Evolutionary conservation across 2,888 invertebrate species (phyloP), one percentile per base, ranked within the genome.

Genomic region (Orthonevra nobilis): DNA sequence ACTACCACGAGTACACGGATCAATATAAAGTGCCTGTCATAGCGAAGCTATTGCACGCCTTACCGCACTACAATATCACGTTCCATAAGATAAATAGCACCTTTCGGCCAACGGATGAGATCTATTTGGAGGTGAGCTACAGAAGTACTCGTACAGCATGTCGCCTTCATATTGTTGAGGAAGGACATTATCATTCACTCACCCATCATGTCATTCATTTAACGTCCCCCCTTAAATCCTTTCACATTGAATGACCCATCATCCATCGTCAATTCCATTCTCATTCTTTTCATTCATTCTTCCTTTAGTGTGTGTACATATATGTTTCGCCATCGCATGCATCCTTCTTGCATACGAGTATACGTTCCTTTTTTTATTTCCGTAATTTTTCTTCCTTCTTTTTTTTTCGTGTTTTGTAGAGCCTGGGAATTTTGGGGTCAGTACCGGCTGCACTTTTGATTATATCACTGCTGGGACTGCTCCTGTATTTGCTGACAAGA

Each of bases 391-490:
- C 5, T 28, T 26, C 36, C 20, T 5, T 66, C 23, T 36, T 38
- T 19, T 6, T 20, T 60, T 84, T 82, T 81, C 84, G 83, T 82
- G 84, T 82, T 54, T 72, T 70, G 26, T 92, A 97, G 97, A 95
- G 97, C 85, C 91, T 98, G 88, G 96, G 97, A 48, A 97, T 98
- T 86, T 91, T 97, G 85, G 97, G 95, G 69, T 96, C 97, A 34
- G 92, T 97, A 82, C 98, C 98, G n/a, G 96, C 97, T 69, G 95
- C 96, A 34, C 94, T 97, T 93, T 92, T 98, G 85, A 96, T 97
- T 85, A 90, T 98, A 77, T 97, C 97, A 20, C 91, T 98, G 84
- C 92, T 97, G 83, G 92, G 97, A 58, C 92, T 98, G 83, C 92
- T 97, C 83, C 93, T 97, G 85, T 98, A 97, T 90, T 92, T 98